phyloP scores from a whole-genome alignment of 2,888 invertebrate species.

The Polydrusus cervinus region DNA sequence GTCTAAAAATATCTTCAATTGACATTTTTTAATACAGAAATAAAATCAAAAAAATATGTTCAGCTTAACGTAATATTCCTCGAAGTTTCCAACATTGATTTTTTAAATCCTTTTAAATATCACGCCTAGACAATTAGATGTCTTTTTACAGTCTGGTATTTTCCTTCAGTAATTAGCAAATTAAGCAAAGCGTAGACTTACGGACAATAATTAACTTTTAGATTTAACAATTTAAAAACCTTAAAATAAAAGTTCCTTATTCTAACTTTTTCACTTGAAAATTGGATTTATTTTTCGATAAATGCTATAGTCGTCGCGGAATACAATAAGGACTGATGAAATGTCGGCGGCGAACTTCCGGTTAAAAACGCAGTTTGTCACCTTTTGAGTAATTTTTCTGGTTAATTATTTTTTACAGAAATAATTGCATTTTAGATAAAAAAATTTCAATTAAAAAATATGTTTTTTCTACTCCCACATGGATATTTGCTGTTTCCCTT shows the following conservation, averaged over 20 bases:
- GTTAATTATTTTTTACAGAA: slow-evolving; percentile 66
- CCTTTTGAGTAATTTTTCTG: slow-evolving; percentile 5
- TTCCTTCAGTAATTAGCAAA: slow-evolving; percentile 31
- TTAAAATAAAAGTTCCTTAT: slow-evolving; percentile 15
- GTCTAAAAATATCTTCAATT: too few relatives aligned
- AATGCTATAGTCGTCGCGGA: slow-evolving; percentile 39
- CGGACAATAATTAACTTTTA: slow-evolving; percentile 51
- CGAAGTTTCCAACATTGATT: slow-evolving; percentile 61
- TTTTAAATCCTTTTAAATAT: slow-evolving; percentile 68
- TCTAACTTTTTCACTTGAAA: slow-evolving; percentile 32
- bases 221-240: slow-evolving; percentile 45
- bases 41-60: too few relatives aligned
- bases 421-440: slow-evolving; percentile 69
- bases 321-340: slow-evolving; percentile 28
- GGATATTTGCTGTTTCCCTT: too few relatives aligned
- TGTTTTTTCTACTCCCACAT: too few relatives aligned
- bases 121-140: slow-evolving; percentile 57
- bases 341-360: slow-evolving; percentile 55
- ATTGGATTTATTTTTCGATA: slow-evolving; percentile 33
- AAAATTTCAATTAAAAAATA: too few relatives aligned
- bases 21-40: too few relatives aligned
- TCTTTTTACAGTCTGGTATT: slow-evolving; percentile 49
- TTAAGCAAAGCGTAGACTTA: slow-evolving; percentile 28
- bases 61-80: background rate
- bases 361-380: slow-evolving; percentile 19